Base-by-base conservation (phyloP, 2,888 invertebrate species). In the Iselma pallidipennis region DNA sequence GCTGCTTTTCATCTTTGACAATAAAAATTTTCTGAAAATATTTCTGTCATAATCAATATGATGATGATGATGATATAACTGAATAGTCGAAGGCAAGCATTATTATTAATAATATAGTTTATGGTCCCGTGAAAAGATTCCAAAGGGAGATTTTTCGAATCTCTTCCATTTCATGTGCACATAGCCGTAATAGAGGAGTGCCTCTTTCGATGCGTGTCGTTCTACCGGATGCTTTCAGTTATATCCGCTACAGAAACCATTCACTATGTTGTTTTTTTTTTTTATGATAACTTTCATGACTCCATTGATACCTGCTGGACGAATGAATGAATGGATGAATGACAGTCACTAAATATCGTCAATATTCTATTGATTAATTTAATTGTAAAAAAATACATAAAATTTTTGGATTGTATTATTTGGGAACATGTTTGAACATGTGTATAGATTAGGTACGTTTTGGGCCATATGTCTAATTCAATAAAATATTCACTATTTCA, bases 201-300 rank as follows among this genome's bases (percentile, higher is more conserved):
- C 49, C 57, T 58, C 48, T 56, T 42, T 48, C 53, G 59, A 49
- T 56, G 61, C 55, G 55, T 66, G 48, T 59, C 63, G 66, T 59
- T 65, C 49, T 54, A 54, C 68, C 68, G 68, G 68, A 68, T 66
- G 65, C 65, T 52, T 58, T 61, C 49, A 58, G 55, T 62, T 64
- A 53, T 65, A 65, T 65, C 59, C 61, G 63, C 51, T 54, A 62
- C 16, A 49, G 42, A 49, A 53, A 56, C 23, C 25, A 33, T 48
- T 33, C 37, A n/a, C n/a, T n/a, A n/a, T n/a, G n/a, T n/a, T n/a
- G n/a, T 49, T 62, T 63, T 33, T 37, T 26, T 49, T 51, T 54
- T 57, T 61, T 56, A 66, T 64, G 59, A 61, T 61, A 64, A 66
- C 64, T 66, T 61, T 61, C 66, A 58, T 66, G 19, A n/a, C 58